Percentiles rank a stretch among this genome's conserved stretches.
These are phyloP conservation scores for Strongylocentrotus purpuratus DNA, from an alignment of 35 echinoderm and acorn worm species.

Conservation along the genomic window DNA sequence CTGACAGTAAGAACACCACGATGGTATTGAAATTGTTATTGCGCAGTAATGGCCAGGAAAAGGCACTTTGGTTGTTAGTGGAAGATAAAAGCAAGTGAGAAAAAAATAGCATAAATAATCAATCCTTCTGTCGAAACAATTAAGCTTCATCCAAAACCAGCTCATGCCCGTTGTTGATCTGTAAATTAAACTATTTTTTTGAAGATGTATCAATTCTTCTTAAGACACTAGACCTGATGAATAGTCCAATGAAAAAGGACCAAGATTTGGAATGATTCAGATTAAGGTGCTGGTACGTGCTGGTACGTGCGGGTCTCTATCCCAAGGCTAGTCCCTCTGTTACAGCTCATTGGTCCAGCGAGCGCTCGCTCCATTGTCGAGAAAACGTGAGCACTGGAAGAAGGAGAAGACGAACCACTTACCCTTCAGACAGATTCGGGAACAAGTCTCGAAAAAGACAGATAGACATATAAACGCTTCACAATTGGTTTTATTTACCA, in stretches of 20 bases:
- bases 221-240: not conserved
- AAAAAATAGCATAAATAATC: no score
- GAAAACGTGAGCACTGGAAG: not conserved
- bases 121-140: no score
- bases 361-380: not conserved
- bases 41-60: no score
- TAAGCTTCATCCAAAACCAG: no score
- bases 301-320: not conserved
- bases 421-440: not conserved
- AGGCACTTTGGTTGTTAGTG: no score
- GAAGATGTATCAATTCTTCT: no score
- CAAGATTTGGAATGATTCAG: not conserved
- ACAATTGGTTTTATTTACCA: not conserved
- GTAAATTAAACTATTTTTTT: no score
- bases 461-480: not conserved
- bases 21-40: no score
- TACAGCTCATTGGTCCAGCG: not conserved
- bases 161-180: no score
- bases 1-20: no score
- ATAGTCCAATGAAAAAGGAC: not conserved
- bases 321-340: not conserved
- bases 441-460: not conserved
- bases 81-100: no score
- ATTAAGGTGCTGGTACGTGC: not conserved
- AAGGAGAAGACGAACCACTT: not conserved